Evolutionary conservation across 1,140 invertebrate genomes (phyloP).

Genomic region (Araneus ventricosus): DNA sequence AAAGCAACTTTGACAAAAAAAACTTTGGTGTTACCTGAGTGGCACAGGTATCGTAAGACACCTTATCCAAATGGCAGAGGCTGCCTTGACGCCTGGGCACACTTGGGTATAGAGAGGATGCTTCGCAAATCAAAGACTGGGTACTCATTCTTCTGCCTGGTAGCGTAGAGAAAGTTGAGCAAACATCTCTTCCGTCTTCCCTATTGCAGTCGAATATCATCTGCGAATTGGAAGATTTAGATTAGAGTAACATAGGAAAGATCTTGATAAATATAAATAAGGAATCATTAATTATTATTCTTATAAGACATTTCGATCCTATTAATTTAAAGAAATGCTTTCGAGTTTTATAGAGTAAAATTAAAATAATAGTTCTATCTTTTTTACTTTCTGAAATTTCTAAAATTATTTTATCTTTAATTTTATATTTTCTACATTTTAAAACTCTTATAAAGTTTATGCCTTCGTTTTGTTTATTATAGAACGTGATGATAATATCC

Average conservation of each 20-base stretch:
- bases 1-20: background rate
- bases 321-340: no score
- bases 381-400: no score
- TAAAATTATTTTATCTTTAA: no score
- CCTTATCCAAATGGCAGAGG: constrained; percentile 29
- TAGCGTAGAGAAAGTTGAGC: constrained; percentile 50
- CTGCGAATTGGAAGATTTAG: background rate
- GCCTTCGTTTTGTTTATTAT: no score
- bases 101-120: constrained; percentile 29
- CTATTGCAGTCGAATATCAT: constrained; percentile 45
- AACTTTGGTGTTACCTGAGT: constrained; percentile 18
- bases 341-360: no score
- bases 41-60: background rate
- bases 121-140: constrained; percentile 56
- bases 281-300: no score
- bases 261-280: background rate
- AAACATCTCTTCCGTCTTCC: background rate
- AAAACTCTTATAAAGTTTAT: no score
- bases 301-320: no score
- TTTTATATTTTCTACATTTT: no score
- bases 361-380: no score
- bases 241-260: background rate
- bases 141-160: constrained; percentile 52
- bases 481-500: no score
- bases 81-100: constrained; percentile 64